Percentiles rank a stretch among this genome's conserved stretches.
Conservation (phyloP, 2,113 vertebrate species). For the Pyrgilauda ruficollis region DNA sequence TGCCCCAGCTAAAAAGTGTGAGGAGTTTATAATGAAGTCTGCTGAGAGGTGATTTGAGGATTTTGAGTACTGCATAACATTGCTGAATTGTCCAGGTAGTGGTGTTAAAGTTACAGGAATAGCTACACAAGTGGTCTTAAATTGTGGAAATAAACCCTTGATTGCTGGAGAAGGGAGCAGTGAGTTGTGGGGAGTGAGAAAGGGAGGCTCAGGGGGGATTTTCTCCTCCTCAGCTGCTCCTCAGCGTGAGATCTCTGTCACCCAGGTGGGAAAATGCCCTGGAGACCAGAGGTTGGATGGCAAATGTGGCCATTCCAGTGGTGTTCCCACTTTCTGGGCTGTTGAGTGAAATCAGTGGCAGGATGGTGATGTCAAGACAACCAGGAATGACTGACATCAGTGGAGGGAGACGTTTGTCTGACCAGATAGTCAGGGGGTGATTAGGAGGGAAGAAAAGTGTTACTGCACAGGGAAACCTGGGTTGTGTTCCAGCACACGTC, state of each 20-base stretch:
- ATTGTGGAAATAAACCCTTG: background rate
- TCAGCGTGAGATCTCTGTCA: background rate
- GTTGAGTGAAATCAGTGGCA: fast-evolving
- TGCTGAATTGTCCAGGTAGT: background rate
- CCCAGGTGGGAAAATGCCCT: background rate
- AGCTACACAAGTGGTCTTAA: too few relatives aligned
- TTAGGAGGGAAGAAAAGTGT: background rate
- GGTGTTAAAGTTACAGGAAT: background rate
- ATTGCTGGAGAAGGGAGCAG: background rate
- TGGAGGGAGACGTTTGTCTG: background rate
- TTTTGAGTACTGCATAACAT: fast-evolving
- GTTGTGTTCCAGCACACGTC: background rate
- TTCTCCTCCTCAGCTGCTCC: background rate
- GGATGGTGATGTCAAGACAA: fast-evolving
- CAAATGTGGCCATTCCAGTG: background rate
- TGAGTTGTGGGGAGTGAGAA: background rate
- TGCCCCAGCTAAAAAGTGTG: background rate
- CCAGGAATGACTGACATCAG: background rate
- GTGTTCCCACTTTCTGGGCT: background rate
- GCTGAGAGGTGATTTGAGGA: background rate
- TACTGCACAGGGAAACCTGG: background rate
- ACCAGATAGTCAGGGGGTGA: background rate
- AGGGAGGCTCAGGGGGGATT: background rate
- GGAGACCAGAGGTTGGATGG: fast-evolving
- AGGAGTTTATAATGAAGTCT: background rate